Evolutionary conservation across 2,888 invertebrate genomes (phyloP).

Genomic region (Hirtodrosophila confusa): DNA sequence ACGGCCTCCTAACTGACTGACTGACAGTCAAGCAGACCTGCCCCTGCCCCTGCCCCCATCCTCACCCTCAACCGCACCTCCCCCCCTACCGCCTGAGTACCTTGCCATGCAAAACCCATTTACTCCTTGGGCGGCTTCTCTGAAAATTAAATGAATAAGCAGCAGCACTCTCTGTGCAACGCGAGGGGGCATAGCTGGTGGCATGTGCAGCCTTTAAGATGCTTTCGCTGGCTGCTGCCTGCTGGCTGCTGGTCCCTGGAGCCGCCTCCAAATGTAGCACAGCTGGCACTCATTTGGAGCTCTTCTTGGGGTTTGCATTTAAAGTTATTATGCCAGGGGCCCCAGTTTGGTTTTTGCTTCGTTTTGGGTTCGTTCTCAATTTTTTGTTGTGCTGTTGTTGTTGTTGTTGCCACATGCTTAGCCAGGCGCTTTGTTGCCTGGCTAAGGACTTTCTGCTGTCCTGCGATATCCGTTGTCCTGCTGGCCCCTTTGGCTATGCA

Average conservation of each 20-base stretch:
- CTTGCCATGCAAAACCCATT: constrained; percentile 52
- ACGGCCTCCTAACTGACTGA: constrained; percentile 50
- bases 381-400: constrained; percentile 1
- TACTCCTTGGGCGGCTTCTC: constrained; percentile 51
- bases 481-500: constrained; percentile 3
- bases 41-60: background rate
- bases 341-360: too few species aligned
- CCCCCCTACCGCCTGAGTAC: constrained; percentile 12
- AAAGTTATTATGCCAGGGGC: constrained; percentile 54
- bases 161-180: constrained; percentile 64
- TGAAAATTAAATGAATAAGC: constrained; percentile 75
- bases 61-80: background rate
- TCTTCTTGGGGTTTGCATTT: constrained; percentile 53
- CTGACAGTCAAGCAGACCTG: constrained; percentile 28
- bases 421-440: constrained; percentile 40
- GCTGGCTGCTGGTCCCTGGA: constrained; percentile 25
- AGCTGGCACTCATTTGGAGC: constrained; percentile 65
- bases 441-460: constrained; percentile 33
- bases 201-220: constrained; percentile 58
- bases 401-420: constrained; percentile 49
- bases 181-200: constrained; percentile 20
- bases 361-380: constrained; percentile 19
- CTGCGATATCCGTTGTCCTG: constrained; percentile 14
- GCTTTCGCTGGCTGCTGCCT: constrained; percentile 1
- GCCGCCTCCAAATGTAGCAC: constrained; percentile 55